Evolutionary conservation across 2,888 invertebrate species (phyloP).

Genomic region (Noctua pronuba): DNA sequence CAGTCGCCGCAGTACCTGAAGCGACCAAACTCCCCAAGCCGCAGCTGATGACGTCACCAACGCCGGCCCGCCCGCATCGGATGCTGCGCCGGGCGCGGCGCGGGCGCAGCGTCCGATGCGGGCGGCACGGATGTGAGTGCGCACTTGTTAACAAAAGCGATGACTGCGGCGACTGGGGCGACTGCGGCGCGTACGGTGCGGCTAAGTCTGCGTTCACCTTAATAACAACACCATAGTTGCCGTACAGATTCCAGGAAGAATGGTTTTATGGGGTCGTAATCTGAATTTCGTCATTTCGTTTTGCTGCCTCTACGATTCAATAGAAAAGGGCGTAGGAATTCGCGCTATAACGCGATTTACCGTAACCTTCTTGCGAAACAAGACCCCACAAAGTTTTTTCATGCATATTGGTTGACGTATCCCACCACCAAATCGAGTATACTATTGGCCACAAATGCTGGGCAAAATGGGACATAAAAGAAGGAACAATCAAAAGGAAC

Average conservation of each 20-base stretch:
- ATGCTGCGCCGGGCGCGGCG: no score
- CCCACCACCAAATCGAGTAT: background rate
- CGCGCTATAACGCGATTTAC: background rate
- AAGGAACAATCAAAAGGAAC: background rate
- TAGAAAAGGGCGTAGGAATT: background rate
- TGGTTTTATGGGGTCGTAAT: background rate
- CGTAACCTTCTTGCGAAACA: background rate
- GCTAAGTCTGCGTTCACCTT: no score
- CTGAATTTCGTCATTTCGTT: background rate
- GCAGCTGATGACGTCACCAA: no score
- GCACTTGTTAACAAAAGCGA: no score
- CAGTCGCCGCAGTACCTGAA: no score
- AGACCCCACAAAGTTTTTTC: background rate
- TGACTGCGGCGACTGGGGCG: no score
- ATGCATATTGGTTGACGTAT: slow-evolving; percentile 6
- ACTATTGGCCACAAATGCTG: background rate
- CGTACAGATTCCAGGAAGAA: background rate
- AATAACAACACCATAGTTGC: background rate
- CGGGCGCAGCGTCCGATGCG: no score
- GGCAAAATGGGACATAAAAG: background rate
- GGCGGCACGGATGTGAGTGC: no score
- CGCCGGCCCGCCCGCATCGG: no score
- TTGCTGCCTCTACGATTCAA: background rate
- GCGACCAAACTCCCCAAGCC: no score
- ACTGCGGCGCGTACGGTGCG: no score